Conservation (phyloP, 1,140 invertebrate species). For the Phenacoccus solenopsis region DNA sequence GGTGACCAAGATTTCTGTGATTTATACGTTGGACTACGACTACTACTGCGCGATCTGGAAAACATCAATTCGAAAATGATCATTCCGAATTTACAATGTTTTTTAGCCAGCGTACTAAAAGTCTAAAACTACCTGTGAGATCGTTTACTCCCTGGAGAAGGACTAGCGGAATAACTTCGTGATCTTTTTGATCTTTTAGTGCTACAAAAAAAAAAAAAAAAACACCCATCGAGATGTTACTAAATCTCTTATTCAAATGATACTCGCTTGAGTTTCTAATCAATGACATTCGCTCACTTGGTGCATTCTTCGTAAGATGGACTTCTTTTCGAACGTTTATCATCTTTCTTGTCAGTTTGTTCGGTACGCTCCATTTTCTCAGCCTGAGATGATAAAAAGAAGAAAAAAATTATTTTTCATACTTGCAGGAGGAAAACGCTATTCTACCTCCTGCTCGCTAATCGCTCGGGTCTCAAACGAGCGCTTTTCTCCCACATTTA, state of each 20-base stretch:
- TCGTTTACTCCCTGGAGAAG: slow-evolving; percentile 23
- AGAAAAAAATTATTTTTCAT: too few species aligned
- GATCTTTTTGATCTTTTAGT: slow-evolving; percentile 26
- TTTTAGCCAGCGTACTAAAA: background rate
- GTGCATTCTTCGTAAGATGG: slow-evolving; percentile 28
- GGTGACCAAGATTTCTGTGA: slow-evolving; percentile 31
- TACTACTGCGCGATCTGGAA: slow-evolving; percentile 36
- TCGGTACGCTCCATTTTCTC: slow-evolving; percentile 27
- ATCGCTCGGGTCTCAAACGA: too few species aligned
- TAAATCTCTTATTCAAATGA: too few species aligned
- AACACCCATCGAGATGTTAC: too few species aligned
- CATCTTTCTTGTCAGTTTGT: slow-evolving; percentile 21
- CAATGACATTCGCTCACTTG: background rate
- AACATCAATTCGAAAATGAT: background rate
- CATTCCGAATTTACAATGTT: background rate
- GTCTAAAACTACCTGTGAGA: slow-evolving; percentile 26
- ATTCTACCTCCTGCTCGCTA: too few species aligned
- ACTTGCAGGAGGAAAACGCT: too few species aligned
- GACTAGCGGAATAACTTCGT: slow-evolving; percentile 27
- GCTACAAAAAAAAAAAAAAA: slow-evolving; percentile 25
- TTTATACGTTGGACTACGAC: slow-evolving; percentile 30
- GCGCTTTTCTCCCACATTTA: too few species aligned
- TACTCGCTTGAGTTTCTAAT: too few species aligned
- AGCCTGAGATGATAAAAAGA: too few species aligned
- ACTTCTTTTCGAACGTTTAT: slow-evolving; percentile 25